phyloP scores from a whole-genome alignment of 2,888 invertebrate species.

The Ectemnius continuus region DNA sequence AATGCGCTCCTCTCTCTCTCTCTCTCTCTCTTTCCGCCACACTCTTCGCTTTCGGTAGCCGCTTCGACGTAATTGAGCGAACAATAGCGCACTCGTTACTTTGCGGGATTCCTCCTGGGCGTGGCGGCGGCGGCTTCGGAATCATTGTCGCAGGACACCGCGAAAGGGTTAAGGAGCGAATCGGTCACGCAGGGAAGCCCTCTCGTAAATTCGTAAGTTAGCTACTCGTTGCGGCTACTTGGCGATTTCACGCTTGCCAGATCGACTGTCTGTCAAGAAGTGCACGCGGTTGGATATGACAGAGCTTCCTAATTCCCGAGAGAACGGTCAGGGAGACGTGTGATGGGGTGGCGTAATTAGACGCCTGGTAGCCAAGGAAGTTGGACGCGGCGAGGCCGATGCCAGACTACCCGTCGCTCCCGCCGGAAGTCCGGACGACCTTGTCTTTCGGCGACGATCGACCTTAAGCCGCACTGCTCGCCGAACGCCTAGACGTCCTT shows the following conservation, averaged over 20 bases:
- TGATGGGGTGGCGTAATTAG: slow-evolving; percentile 6
- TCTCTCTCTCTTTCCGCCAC: neutral
- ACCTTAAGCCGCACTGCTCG: slow-evolving; percentile 20
- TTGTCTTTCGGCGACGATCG: slow-evolving; percentile 34
- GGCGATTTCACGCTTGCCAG: slow-evolving; percentile 15
- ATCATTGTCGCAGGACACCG: neutral
- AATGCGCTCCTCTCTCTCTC: neutral
- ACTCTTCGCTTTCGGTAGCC: slow-evolving; percentile 16
- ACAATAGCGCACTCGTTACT: slow-evolving; percentile 64
- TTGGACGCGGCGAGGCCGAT: no score
- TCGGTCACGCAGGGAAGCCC: slow-evolving; percentile 28
- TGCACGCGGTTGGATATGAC: no score
- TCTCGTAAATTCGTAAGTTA: slow-evolving; percentile 20
- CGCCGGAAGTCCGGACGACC: slow-evolving; percentile 33
- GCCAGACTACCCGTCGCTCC: no score
- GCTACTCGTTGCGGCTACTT: slow-evolving; percentile 10
- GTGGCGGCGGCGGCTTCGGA: slow-evolving; percentile 27
- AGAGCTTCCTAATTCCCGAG: no score
- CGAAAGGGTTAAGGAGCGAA: slow-evolving; percentile 35
- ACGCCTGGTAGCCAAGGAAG: neutral
- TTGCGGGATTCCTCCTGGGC: slow-evolving; percentile 56
- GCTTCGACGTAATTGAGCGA: slow-evolving; percentile 55
- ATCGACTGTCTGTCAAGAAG: neutral
- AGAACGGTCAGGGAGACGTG: no score
- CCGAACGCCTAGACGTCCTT: slow-evolving; percentile 30